A percentile compares a stretch with the other conserved stretches of the same genome.
These are phyloP conservation scores for Troides oblongomaculatus DNA, from an alignment of 2,888 invertebrate species.

Conservation along the genomic window DNA sequence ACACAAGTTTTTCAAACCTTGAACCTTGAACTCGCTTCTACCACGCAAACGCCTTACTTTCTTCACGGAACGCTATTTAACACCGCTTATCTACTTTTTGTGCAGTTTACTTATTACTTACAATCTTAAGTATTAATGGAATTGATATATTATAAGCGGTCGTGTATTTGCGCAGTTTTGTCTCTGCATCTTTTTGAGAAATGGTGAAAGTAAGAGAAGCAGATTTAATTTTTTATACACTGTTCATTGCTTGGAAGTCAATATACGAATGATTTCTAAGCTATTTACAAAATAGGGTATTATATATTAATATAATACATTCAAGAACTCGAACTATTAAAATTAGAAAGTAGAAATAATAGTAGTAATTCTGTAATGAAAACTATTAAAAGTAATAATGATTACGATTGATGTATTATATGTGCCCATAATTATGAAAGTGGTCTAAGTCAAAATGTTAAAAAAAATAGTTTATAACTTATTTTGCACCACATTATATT, in stretches of 20 bases:
- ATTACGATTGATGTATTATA: too few species aligned
- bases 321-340: too few species aligned
- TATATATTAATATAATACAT: too few species aligned
- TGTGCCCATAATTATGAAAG: too few species aligned
- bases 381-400: too few species aligned
- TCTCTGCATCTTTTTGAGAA: not conserved
- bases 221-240: not conserved
- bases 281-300: too few species aligned
- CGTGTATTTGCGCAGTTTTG: not conserved
- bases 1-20: conserved; percentile 20
- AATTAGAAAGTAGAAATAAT: too few species aligned
- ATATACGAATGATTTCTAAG: too few species aligned
- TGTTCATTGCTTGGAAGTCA: not conserved
- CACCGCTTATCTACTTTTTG: conserved; percentile 21
- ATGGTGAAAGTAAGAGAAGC: not conserved
- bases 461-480: too few species aligned
- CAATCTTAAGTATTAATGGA: not conserved
- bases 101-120: conserved; percentile 10
- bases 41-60: conserved; percentile 21
- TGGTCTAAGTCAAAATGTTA: too few species aligned
- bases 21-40: conserved; percentile 21
- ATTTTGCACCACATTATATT: too few species aligned
- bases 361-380: too few species aligned
- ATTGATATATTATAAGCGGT: not conserved
- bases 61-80: conserved; percentile 12